Evolutionary conservation across 2,888 invertebrate species (phyloP).

Genomic region (Rotaria sp.): DNA sequence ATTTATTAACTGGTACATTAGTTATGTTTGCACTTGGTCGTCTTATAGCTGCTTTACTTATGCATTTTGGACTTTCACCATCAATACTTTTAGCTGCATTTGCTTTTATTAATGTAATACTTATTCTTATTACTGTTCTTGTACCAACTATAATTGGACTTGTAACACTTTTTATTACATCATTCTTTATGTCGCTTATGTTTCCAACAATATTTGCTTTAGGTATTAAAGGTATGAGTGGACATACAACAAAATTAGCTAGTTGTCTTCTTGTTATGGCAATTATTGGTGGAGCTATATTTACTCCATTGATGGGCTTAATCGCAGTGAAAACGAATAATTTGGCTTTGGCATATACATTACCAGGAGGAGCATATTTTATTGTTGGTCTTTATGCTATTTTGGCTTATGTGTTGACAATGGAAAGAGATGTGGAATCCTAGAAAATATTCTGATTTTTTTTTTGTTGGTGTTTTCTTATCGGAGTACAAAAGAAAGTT

Average conservation of each 20-base stretch:
- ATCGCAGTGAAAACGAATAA: neutral
- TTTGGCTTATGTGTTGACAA: neutral
- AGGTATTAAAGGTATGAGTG: neutral
- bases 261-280: neutral
- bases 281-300: conserved; percentile 7
- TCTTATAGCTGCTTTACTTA: neutral
- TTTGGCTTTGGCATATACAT: neutral
- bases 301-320: neutral
- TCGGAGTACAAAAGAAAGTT: too few species aligned
- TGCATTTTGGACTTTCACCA: neutral
- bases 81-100: neutral
- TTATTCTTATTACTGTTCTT: neutral
- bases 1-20: conserved; percentile 21
- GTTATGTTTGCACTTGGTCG: conserved; percentile 3
- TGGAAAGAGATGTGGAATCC: too few species aligned
- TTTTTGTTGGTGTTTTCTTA: too few species aligned
- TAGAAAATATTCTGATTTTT: neutral
- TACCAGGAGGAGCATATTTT: neutral
- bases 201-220: conserved; percentile 17
- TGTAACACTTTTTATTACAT: neutral
- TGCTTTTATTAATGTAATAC: neutral
- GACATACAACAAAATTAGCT: neutral
- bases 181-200: neutral
- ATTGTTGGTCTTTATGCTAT: neutral
- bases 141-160: neutral